Conservation (phyloP, 2,113 vertebrate genomes). For the Theropithecus gelada region DNA sequence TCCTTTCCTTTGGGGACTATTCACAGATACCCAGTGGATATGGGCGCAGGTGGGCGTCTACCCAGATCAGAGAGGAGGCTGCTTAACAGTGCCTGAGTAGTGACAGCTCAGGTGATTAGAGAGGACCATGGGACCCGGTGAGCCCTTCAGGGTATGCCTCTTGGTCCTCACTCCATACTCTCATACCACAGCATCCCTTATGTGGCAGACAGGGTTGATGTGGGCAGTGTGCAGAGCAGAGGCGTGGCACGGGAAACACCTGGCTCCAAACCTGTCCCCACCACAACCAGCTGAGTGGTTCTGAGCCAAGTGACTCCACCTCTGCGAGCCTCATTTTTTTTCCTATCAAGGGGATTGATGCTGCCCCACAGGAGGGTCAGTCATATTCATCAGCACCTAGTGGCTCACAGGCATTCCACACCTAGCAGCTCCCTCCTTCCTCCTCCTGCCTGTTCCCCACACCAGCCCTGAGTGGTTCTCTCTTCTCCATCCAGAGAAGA, state of each 20-base stretch:
- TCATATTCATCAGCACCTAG: neutral
- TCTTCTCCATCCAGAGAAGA: neutral
- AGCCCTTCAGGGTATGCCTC: neutral
- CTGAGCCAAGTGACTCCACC: neutral
- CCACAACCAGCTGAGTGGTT: neutral
- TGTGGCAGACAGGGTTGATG: neutral
- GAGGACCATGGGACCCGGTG: neutral
- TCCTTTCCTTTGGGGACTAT: neutral
- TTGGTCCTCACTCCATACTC: neutral
- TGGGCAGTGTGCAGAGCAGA: rapidly evolving
- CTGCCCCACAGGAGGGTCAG: rapidly evolving
- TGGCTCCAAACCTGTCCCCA: neutral
- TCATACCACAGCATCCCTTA: neutral
- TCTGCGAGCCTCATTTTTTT: neutral
- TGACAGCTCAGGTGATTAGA: neutral
- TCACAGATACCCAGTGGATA: neutral
- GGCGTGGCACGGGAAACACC: neutral
- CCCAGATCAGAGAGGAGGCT: neutral
- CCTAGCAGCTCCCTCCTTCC: rapidly evolving
- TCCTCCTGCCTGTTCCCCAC: neutral
- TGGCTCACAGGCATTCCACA: neutral
- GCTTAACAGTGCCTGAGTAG: neutral
- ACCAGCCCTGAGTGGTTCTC: neutral
- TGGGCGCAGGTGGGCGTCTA: neutral
- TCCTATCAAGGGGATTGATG: too few relatives aligned